Evolutionary conservation across 2,888 invertebrate genomes (phyloP), one percentile per base, ranked within the genome.

Genomic region (Drymonia ruficornis): DNA sequence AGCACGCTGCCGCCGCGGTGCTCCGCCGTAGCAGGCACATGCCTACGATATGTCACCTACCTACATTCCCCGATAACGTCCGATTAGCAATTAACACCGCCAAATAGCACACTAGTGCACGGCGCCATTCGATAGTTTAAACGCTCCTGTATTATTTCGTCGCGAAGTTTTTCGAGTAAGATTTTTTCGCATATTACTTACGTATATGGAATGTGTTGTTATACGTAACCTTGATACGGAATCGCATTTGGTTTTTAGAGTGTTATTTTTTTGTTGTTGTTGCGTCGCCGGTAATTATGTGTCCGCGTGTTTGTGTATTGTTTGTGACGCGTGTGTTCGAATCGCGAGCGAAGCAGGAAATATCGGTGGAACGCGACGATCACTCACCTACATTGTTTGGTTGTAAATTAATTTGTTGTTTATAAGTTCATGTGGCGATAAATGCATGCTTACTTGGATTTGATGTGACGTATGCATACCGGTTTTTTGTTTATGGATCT

Each of bases 1-100:
- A 90, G 91, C 88, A 89, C 89, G 91, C 88, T 87, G 90, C 89
- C 87, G 76, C 78, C 78, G 86, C 88, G 88, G 89, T 86, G 86
- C 83, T 86, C 86, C 84, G 75, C 78, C 82, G 78, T 80, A 80
- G 75, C 81, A 80, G 81, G 81, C 89, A 85, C 83, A 87, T 89
- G 89, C 83, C 82, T 81, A 81, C 87, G 83, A 84, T 84, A 89
- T 87, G 87, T 84, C 86, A 85, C 69, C 80, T 84, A 86, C 85
- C 86, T 82, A 77, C 82, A 84, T 80, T 79, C 76, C 70, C 80
- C 82, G 84, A 86, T 86, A 87, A 85, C 85, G 78, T 77, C 75
- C 76, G 80, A 87, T 84, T 82, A 85, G 75, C 81, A 79, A 84
- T 83, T 81, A 82, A 76, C 78, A 83, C 76, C 74, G 86, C 83